Conservation (phyloP, 2,113 vertebrate genomes). For the Spea bombifrons region DNA sequence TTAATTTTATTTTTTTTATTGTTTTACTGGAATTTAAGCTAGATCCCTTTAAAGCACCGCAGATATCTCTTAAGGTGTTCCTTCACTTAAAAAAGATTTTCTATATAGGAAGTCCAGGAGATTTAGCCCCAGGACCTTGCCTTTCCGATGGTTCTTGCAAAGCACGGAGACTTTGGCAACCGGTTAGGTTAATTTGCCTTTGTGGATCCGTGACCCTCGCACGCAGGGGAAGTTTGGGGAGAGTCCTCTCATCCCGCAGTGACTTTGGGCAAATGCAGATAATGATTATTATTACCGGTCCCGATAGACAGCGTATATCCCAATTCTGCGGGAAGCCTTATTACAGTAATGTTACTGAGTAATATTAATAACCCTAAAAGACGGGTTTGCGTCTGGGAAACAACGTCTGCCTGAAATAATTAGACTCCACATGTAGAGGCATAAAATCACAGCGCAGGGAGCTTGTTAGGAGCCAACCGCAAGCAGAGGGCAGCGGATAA, state of each 20-base stretch:
- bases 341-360: conserved; percentile 28
- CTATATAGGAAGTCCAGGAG: too few relatives aligned
- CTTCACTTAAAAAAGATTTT: too few relatives aligned
- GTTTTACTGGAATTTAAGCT: too few relatives aligned
- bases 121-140: too few relatives aligned
- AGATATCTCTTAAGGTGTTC: too few relatives aligned
- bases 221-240: not conserved
- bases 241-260: not conserved
- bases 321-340: conserved; percentile 33
- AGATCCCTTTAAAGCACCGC: too few relatives aligned
- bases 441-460: conserved; percentile 4
- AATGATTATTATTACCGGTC: conserved; percentile 24
- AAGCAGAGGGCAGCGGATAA: conserved; percentile 26
- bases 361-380: conserved; percentile 43
- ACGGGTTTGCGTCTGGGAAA: conserved; percentile 15
- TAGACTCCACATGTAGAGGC: conserved; percentile 20
- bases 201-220: not conserved
- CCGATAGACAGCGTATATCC: conserved; percentile 15
- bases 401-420: conserved; percentile 36
- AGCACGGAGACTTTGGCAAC: too few relatives aligned
- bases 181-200: too few relatives aligned
- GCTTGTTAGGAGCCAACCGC: conserved; percentile 24
- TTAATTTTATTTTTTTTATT: too few relatives aligned
- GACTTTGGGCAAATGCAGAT: conserved; percentile 29
- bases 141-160: too few relatives aligned